Percentiles rank a stretch among this genome's conserved stretches.
Conservation (phyloP, 2,113 vertebrate genomes). For the Eurystomus gularis region DNA sequence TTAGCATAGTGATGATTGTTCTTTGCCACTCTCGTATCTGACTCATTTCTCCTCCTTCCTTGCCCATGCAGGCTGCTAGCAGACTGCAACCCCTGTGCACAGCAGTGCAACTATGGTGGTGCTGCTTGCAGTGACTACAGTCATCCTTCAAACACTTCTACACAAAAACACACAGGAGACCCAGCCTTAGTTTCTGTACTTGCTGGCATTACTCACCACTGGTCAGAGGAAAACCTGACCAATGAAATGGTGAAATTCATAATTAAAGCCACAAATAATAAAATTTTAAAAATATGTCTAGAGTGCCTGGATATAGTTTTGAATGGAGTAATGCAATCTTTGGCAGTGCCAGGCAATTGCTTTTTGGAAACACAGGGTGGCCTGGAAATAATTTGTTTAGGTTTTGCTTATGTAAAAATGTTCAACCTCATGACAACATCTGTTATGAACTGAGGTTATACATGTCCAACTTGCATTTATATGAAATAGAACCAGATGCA, state of each 20-base stretch:
- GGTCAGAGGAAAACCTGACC: neutral
- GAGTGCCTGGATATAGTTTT: neutral
- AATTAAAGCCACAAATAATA: constrained; percentile 10
- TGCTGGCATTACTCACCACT: neutral
- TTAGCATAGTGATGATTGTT: neutral
- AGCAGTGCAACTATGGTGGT: neutral
- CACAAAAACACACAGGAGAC: neutral
- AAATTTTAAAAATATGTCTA: neutral
- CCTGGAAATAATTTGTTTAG: neutral
- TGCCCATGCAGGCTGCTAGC: neutral
- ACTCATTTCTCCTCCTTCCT: neutral
- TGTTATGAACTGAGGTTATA: constrained; percentile 1
- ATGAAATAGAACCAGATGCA: constrained; percentile 47
- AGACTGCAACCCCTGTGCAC: neutral
- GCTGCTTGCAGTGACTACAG: neutral
- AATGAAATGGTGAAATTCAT: neutral
- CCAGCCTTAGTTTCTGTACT: neutral
- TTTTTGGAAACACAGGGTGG: constrained; percentile 21
- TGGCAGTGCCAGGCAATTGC: neutral
- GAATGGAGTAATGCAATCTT: constrained; percentile 1
- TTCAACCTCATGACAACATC: constrained; percentile 18
- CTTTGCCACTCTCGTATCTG: neutral
- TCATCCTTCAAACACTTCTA: neutral
- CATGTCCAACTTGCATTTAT: neutral
- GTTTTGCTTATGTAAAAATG: constrained; percentile 22